Evolutionary conservation across 2,888 invertebrate genomes (phyloP).

Genomic region (Lasioglossum marginatum): DNA sequence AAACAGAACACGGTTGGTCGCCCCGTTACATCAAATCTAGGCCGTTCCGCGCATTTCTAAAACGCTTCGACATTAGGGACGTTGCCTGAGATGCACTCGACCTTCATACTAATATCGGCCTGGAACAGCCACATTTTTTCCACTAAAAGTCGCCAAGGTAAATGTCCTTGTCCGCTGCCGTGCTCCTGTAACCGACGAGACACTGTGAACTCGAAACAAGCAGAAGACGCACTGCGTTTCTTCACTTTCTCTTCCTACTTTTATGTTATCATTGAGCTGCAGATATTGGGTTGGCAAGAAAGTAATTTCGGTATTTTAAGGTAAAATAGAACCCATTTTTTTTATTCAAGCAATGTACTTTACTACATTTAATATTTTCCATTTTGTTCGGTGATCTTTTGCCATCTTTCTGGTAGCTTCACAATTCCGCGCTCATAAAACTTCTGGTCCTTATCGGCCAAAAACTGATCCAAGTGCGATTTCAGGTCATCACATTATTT

Average conservation of each 20-base stretch:
- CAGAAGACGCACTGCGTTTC: neutral
- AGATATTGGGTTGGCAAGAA: neutral
- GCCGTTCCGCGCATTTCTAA: constrained; percentile 68
- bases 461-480: too few relatives aligned
- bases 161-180: neutral
- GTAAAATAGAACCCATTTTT: too few relatives aligned
- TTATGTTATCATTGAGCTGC: neutral
- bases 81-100: constrained; percentile 54
- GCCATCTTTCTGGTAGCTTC: too few relatives aligned
- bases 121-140: constrained; percentile 36
- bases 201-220: neutral
- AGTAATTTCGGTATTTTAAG: too few relatives aligned
- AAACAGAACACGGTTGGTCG: constrained; percentile 44
- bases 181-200: neutral
- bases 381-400: too few relatives aligned
- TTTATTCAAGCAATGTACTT: too few relatives aligned
- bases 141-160: neutral
- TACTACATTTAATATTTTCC: too few relatives aligned
- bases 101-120: constrained; percentile 62
- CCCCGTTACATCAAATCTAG: constrained; percentile 76
- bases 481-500: too few relatives aligned
- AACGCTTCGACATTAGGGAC: constrained; percentile 59
- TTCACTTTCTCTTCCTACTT: neutral
- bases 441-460: too few relatives aligned
- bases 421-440: too few relatives aligned